Evolutionary conservation across 2,797 vertebrate species (phyloP).

Genomic region (Parauchenoglanis ngamensis): DNA sequence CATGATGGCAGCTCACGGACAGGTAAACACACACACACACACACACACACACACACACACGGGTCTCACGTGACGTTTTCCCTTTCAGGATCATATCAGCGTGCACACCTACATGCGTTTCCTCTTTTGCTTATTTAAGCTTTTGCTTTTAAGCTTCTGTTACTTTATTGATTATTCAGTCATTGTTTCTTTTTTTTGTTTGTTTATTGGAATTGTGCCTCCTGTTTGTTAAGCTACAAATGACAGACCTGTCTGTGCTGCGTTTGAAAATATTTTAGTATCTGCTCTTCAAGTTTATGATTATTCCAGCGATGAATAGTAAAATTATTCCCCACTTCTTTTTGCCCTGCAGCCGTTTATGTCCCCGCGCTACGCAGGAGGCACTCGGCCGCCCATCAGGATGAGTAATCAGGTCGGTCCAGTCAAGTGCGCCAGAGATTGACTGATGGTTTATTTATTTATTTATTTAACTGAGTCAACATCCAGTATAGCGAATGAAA

Average conservation of each 20-base stretch:
- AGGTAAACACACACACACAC: slow-evolving; percentile 72
- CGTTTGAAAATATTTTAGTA: background rate
- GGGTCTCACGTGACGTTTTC: background rate
- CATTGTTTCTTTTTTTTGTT: background rate
- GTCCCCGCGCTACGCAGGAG: slow-evolving; percentile 95
- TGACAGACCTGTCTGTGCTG: background rate
- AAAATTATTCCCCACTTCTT: background rate
- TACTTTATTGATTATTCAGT: background rate
- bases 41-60: slow-evolving; percentile 4
- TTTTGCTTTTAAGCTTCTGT: background rate
- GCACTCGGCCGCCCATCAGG: slow-evolving; percentile 94
- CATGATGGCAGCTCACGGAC: slow-evolving; percentile 89
- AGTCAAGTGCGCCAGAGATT: background rate
- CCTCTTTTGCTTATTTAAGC: background rate
- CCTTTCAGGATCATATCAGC: background rate
- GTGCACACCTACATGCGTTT: background rate
- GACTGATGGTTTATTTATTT: too few relatives aligned
- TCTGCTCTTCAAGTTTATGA: background rate
- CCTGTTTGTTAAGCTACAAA: background rate
- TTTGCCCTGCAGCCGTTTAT: slow-evolving; percentile 86
- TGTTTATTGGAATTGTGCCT: background rate
- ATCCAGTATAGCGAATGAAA: background rate
- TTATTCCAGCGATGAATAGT: background rate
- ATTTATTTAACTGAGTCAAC: background rate
- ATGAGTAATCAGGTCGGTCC: slow-evolving; percentile 92